Base-by-base conservation (phyloP, 2,113 vertebrate species). In the Menura novaehollandiae region DNA sequence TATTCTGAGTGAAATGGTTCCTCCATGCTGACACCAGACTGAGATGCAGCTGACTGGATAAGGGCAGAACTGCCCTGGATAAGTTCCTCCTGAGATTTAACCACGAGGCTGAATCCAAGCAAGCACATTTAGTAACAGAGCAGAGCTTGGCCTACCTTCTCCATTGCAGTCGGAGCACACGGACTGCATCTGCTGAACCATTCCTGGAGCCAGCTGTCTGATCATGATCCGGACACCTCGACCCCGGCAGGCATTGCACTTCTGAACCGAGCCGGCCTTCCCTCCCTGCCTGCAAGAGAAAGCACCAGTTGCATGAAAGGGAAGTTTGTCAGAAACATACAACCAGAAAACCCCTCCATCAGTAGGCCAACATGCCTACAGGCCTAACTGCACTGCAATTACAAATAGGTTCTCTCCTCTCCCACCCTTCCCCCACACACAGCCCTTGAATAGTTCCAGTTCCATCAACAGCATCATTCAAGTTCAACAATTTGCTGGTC, bases 141-240 rank as follows among this genome's bases (percentile, higher is more conserved):
- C 83, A 92, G 28, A 28, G 51, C 2, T 59, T 49, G 85, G 60
- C 92, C 94, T 98, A 99, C 99, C 99, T 98, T 99, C 99, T 97
- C 99, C 99, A 13, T 98, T 99, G 97, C 99, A 99, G 96, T 99
- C 99, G 18, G 99, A 99, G 80, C 99, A 99, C 69, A 99, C 99
- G 10, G 99, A 99, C 97, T 99, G 99, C 99, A 99, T 99, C 98
- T 99, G 99, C 95, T 99, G 99, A 37, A 99, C 99, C 99, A 99
- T 99, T 6, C 99, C 99, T 10, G 99, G 99, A 83, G 99, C 99
- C 98, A 99, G 98, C 97, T 99, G 99, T 95, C 99, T 98, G 95
- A 99, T 99, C 99, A 99, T 99, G 96, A 99, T 99, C 87, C 99
- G 98, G 68, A 99, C 98, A 44, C 99, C 99, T 76, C 99, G 98